phyloP scores from a whole-genome alignment of 2,113 vertebrate species.

The Vulpes vulpes region DNA sequence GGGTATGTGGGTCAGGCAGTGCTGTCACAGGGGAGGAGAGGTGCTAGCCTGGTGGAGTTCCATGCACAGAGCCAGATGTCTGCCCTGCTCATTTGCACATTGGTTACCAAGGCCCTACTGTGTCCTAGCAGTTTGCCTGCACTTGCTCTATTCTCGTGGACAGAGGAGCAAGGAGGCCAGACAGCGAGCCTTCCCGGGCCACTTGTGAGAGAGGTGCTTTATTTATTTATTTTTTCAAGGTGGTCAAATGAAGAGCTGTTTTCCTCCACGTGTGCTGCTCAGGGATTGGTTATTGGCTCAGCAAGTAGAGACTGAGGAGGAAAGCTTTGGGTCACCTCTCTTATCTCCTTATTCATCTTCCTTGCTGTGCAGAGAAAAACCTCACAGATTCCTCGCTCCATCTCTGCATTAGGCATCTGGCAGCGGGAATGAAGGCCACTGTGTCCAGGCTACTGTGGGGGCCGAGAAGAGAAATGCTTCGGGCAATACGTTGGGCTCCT shows the following conservation, averaged over 20 bases:
- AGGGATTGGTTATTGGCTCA: constrained; percentile 54
- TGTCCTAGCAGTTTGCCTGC: background rate
- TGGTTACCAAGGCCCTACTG: background rate
- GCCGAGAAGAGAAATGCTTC: background rate
- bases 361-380: background rate
- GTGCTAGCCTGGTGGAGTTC: background rate
- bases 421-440: background rate
- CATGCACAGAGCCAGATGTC: background rate
- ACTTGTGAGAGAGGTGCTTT: background rate
- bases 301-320: background rate
- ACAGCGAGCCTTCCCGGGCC: background rate
- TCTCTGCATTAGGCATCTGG: background rate
- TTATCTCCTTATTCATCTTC: background rate
- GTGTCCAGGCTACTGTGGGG: background rate
- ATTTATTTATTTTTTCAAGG: background rate
- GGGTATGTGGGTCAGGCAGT: background rate
- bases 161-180: background rate
- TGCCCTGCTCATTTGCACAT: background rate
- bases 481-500: background rate
- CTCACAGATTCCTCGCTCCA: background rate
- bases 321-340: background rate
- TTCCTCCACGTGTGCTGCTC: background rate
- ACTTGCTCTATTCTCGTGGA: background rate
- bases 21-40: background rate
- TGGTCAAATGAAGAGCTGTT: background rate